Percentiles rank a stretch among this genome's conserved stretches.
These are phyloP conservation scores for Drosophila albomicans DNA, from an alignment of 1,140 invertebrate genomes.

Conservation along the genomic window DNA sequence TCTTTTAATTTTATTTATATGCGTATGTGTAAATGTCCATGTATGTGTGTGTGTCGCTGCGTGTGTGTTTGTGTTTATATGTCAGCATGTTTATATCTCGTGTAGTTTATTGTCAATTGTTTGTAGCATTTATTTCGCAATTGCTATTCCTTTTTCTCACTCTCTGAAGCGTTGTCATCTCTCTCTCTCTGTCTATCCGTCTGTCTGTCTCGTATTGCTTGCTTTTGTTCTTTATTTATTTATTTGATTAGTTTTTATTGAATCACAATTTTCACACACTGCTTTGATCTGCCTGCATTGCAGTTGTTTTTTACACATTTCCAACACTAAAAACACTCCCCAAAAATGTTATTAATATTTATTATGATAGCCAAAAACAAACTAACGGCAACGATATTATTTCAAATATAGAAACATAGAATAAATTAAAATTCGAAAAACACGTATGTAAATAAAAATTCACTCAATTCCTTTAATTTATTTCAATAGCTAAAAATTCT, in stretches of 20 bases:
- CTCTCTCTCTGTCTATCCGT: not conserved
- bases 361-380: not conserved
- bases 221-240: constrained; percentile 32
- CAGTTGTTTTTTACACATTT: constrained; percentile 17
- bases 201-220: not conserved
- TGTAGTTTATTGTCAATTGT: constrained; percentile 62
- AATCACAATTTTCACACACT: constrained; percentile 24
- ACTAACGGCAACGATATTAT: constrained; percentile 1
- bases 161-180: not conserved
- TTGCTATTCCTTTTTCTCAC: constrained; percentile 53
- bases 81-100: constrained; percentile 42
- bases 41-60: constrained; percentile 1
- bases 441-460: not conserved
- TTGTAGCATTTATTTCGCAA: constrained; percentile 59
- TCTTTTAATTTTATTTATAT: constrained; percentile 58
- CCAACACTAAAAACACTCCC: constrained; percentile 6
- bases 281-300: constrained; percentile 25
- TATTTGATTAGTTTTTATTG: constrained; percentile 58
- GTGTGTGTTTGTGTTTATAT: constrained; percentile 3
- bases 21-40: constrained; percentile 32
- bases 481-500: too few species aligned
- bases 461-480: not conserved
- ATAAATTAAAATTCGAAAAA: not conserved
- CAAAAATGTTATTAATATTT: constrained; percentile 14
- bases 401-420: not conserved